Percentiles rank a stretch among this genome's conserved stretches.
These are phyloP conservation scores for Phacellophora camtschatica DNA, from an alignment of 30 jellyfish, hydroid and myxozoan species.

Conservation along the genomic window DNA sequence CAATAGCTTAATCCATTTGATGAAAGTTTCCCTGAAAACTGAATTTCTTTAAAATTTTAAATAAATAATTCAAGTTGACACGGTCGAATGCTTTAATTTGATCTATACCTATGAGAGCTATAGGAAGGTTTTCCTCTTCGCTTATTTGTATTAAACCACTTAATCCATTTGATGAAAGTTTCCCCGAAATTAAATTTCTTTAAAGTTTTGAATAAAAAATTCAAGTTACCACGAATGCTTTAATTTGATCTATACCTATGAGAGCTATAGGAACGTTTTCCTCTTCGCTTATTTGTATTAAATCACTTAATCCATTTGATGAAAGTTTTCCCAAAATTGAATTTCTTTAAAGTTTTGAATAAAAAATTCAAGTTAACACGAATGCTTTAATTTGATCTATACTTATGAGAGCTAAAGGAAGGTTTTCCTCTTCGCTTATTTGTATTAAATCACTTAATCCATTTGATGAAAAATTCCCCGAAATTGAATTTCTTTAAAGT, in stretches of 20 bases:
- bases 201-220: neutral
- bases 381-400: too few relatives aligned
- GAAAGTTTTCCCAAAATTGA: too few relatives aligned
- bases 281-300: neutral
- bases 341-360: too few relatives aligned
- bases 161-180: neutral
- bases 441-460: neutral
- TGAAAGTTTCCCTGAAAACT: slow-evolving; percentile 19
- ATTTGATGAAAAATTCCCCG: neutral
- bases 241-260: slow-evolving; percentile 4
- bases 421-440: neutral
- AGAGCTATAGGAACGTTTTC: slow-evolving; percentile 7
- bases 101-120: neutral
- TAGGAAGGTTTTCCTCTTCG: slow-evolving; percentile 9
- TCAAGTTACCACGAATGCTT: slow-evolving; percentile 3
- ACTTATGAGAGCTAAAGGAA: too few relatives aligned
- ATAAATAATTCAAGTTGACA: neutral
- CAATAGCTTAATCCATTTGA: neutral
- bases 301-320: slow-evolving; percentile 1
- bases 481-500: neutral
- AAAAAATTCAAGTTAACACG: too few relatives aligned
- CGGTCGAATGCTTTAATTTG: slow-evolving; percentile 33
- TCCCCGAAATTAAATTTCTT: slow-evolving; percentile 18
- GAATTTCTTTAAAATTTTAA: neutral
- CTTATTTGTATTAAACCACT: neutral